Base-by-base conservation (phyloP, 1,140 invertebrate species). In the Bemisia tabaci region DNA sequence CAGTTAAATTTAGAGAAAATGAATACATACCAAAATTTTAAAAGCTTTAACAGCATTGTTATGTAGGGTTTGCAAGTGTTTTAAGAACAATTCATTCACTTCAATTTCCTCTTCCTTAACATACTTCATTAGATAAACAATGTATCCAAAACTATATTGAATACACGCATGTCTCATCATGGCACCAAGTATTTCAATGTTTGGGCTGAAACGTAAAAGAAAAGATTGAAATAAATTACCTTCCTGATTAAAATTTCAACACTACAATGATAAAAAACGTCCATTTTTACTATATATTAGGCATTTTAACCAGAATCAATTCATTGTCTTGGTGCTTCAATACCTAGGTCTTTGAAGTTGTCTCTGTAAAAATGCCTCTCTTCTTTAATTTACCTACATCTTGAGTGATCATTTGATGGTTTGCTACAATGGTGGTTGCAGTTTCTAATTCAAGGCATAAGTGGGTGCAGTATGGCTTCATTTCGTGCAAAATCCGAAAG, bases 101-200 rank as follows among this genome's bases (percentile, higher is more conserved):
- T 78, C 76, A 0, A 92, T 75, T 68, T 82, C 75, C 72, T 86
- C 83, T 65, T 78, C 72, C 61, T 78, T 79, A 64, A 85, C 82
- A 60, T 83, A 74, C 69, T 88, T 78, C 80, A 94, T 82, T 24
- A 93, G 76, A 70, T 83, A 81, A 2, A 84, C 71, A 23, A 91
- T 75, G 73, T 87, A 91, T 0, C 72, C 65, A 74, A 89, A 89
- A 62, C 89, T 79, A 12, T 73, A 76, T 23, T 76, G 73, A 5
- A 68, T 70, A 69, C 81, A 83, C 5, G 85, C 88, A 70, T 84
- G 81, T 1, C 77, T 76, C 1, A 92, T 68, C 74, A 94, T 79
- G 22, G 85, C 81, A 22, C 85, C 86, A 26, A 91, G 74, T 59
- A 93, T 88, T 76, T 86, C 79, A 65, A 80, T 77, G 77, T 92